These are phyloP conservation scores for Gadus macrocephalus DNA, from an alignment of 2,113 vertebrate genomes.

Conservation along the genomic window DNA sequence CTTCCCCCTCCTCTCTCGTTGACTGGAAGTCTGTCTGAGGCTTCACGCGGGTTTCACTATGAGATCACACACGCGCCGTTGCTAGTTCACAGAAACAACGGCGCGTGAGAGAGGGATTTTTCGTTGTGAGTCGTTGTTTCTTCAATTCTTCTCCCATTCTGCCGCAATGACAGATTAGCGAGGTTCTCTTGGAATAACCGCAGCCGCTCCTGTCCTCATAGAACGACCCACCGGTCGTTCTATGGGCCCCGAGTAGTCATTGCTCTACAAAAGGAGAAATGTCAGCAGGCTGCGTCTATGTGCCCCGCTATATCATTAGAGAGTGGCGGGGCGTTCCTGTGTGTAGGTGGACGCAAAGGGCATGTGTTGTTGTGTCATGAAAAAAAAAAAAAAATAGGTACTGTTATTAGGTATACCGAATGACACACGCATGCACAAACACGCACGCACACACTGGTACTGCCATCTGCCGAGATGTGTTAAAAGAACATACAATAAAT, in stretches of 20 bases:
- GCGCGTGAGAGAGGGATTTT: conserved; percentile 15
- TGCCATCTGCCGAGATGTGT: too few relatives aligned
- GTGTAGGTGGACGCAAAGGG: conserved; percentile 25
- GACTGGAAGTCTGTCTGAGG: conserved; percentile 55
- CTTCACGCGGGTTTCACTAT: conserved; percentile 58
- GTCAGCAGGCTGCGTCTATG: conserved; percentile 34
- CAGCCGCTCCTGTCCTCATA: too few relatives aligned
- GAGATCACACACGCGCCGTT: conserved; percentile 40
- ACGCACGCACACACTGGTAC: not conserved
- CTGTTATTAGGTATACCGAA: too few relatives aligned
- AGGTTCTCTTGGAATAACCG: too few relatives aligned
- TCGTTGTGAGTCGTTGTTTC: not conserved
- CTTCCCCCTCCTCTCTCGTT: conserved; percentile 41
- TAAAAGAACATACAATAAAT: too few relatives aligned
- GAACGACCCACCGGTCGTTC: not conserved
- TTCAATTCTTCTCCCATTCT: too few relatives aligned
- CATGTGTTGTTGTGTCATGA: not conserved
- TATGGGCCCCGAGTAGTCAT: conserved; percentile 38
- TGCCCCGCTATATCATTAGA: conserved; percentile 38
- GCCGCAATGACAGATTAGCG: too few relatives aligned
- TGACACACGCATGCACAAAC: not conserved
- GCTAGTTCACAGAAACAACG: conserved; percentile 20
- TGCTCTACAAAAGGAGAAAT: conserved; percentile 36
- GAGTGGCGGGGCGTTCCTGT: conserved; percentile 25
- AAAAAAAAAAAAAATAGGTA: conserved; percentile 22